Percentiles rank a stretch among this genome's conserved stretches.
Conservation (phyloP, 2,797 vertebrate species). For the Sandelia bainsii region DNA sequence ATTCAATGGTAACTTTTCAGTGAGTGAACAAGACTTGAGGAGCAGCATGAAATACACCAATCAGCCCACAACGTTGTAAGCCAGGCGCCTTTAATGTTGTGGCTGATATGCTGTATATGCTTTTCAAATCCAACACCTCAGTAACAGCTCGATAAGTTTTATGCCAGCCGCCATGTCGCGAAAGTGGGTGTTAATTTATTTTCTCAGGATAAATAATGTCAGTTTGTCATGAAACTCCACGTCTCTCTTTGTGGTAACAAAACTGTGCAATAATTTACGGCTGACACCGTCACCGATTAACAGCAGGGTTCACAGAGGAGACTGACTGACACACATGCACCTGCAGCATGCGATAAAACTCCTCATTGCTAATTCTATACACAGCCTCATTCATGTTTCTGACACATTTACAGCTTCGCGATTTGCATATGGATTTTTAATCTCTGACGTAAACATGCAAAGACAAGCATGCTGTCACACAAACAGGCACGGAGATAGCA, state of each 20-base stretch:
- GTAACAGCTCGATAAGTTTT: neutral
- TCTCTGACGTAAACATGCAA: slow-evolving; percentile 11
- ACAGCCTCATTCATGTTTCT: slow-evolving; percentile 20
- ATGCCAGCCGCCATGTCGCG: neutral
- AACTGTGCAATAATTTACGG: neutral
- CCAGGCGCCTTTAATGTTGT: too few relatives aligned
- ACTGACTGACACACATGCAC: neutral
- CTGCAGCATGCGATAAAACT: slow-evolving; percentile 30
- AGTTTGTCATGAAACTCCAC: neutral
- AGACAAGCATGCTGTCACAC: slow-evolving; percentile 7
- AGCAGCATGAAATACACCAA: neutral
- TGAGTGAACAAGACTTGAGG: neutral
- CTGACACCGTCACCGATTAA: slow-evolving; percentile 2
- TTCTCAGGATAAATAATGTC: neutral
- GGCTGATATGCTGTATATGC: too few relatives aligned
- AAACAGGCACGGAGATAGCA: neutral
- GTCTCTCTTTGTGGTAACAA: neutral
- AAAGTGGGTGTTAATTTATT: neutral
- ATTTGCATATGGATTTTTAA: slow-evolving; percentile 37
- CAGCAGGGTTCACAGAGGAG: slow-evolving; percentile 3
- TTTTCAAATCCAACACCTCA: neutral
- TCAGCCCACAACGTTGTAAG: too few relatives aligned
- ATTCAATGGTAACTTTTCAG: slow-evolving; percentile 1
- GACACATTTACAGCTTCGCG: slow-evolving; percentile 20
- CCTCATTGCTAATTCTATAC: slow-evolving; percentile 29